Base-by-base conservation (phyloP, 2,113 vertebrate species). In the Colinus virginianus region DNA sequence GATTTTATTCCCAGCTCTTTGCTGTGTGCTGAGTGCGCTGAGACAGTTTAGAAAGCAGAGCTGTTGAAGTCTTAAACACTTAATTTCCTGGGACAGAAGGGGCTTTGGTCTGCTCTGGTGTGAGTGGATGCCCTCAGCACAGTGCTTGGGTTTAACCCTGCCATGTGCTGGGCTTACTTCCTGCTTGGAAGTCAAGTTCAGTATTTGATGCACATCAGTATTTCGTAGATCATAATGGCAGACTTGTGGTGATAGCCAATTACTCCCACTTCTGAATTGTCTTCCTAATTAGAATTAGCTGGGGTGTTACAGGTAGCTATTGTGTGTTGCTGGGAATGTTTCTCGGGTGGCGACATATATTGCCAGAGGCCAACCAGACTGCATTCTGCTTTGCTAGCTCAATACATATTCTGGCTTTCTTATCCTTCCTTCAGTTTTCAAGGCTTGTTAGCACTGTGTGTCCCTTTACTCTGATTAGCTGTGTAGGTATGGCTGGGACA, bases 81-180 rank as follows among this genome's bases (percentile, higher is more conserved):
- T 1, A 17, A 7, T 88, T 68, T 56, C 62, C 51, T 12, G 0
- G 0, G 40, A 36, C 38, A 43, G 32, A 23, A 77, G 13, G 1
- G 2, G 16, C 38, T 22, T 38, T 2, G 0, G 43, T 19, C 49
- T 30, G 30, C 38, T 82, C 36, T 11, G 0, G 0, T 53, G 8
- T 1, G 1, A 66, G 32, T 40, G 22, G 32, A 11, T 34, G 43
- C 55, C 11, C 32, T 19, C 56, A 13, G 46, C 1, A 1, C n/a
- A 7, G 30, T 0, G 3, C 19, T 75, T 45, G 36, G 12, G 16
- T 48, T 43, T 59, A 66, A 70, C 77, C 46, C 25, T 1, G 1
- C 38, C 38, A 13, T 1, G 1, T 8, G 5, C 34, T 40, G 53
- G 8, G 28, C 49, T 84, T 90, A 2, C 9, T 13, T 83, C 40